Evolutionary conservation across 2,888 invertebrate species (phyloP).

Genomic region (Caenorhabditis sp.): DNA sequence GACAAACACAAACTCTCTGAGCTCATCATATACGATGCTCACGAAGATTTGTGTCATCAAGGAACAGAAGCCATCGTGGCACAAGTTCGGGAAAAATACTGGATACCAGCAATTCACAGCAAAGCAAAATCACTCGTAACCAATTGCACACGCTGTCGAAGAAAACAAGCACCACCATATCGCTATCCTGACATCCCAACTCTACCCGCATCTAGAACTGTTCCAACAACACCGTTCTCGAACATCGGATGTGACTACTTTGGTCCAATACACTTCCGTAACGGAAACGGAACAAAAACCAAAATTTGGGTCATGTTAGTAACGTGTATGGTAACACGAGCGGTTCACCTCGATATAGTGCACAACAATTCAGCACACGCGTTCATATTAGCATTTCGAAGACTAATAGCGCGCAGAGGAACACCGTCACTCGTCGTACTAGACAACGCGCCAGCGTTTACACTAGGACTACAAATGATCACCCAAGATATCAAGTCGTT

Average conservation of each 20-base stretch:
- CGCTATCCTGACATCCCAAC: slow-evolving; percentile 10
- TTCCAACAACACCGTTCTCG: slow-evolving; percentile 8
- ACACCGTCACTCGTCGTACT: slow-evolving; percentile 8
- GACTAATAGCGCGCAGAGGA: slow-evolving; percentile 19
- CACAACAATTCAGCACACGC: slow-evolving; percentile 5
- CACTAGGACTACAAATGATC: background rate
- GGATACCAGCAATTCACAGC: background rate
- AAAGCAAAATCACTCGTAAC: background rate
- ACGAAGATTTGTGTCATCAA: background rate
- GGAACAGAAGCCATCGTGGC: background rate
- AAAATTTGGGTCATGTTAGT: slow-evolving; percentile 12
- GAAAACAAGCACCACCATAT: slow-evolving; percentile 12
- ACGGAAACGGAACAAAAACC: background rate
- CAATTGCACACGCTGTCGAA: slow-evolving; percentile 9
- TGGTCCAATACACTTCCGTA: slow-evolving; percentile 4
- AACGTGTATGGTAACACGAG: slow-evolving; percentile 17
- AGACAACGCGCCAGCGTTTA: slow-evolving; percentile 18
- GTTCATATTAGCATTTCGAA: slow-evolving; percentile 15
- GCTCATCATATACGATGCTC: background rate
- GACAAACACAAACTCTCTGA: background rate
- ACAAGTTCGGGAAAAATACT: background rate
- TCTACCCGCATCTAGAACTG: slow-evolving; percentile 13
- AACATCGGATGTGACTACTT: slow-evolving; percentile 14
- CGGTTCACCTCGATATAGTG: slow-evolving; percentile 18
- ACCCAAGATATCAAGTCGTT: too few relatives aligned